Conservation (phyloP, 2,797 vertebrate species). For the Atherinosoma microstoma region DNA sequence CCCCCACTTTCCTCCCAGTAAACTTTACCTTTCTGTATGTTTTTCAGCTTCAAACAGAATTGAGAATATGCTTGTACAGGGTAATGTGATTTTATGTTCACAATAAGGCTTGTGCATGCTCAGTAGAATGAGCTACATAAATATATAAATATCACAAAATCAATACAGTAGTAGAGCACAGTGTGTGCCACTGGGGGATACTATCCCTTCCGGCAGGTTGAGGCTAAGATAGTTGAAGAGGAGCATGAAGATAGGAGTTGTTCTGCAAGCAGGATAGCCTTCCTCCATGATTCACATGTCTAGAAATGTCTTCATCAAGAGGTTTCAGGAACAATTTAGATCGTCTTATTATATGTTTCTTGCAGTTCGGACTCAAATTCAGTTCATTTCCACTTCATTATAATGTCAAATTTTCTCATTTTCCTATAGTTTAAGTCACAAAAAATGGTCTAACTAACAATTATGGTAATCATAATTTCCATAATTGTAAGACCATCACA, state of each 20-base stretch:
- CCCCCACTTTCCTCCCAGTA: conserved; percentile 4
- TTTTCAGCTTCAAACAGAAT: conserved; percentile 34
- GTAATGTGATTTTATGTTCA: conserved; percentile 16
- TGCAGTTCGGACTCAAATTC: conserved; percentile 41
- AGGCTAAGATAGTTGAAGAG: conserved; percentile 76
- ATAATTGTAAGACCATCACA: conserved; percentile 42
- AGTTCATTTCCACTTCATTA: conserved; percentile 58
- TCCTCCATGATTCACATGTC: conserved; percentile 34
- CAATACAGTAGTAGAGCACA: conserved; percentile 54
- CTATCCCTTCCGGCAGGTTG: conserved; percentile 60
- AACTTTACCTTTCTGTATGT: conserved; percentile 15
- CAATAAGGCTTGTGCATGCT: conserved; percentile 37
- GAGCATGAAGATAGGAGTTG: conserved; percentile 46
- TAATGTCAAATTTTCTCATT: conserved; percentile 52
- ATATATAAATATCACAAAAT: conserved; percentile 62
- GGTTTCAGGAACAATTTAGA: conserved; percentile 50
- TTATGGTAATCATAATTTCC: conserved; percentile 60
- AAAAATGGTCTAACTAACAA: conserved; percentile 50
- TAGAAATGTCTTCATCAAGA: conserved; percentile 23
- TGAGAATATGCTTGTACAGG: conserved; percentile 5
- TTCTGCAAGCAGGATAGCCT: conserved; percentile 40
- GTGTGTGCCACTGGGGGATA: conserved; percentile 43
- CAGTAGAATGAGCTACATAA: conserved; percentile 44
- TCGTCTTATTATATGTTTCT: conserved; percentile 41
- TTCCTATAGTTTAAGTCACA: conserved; percentile 46